Evolutionary conservation across 2,113 vertebrate species (phyloP).

Genomic region (Burhinus bistriatus): DNA sequence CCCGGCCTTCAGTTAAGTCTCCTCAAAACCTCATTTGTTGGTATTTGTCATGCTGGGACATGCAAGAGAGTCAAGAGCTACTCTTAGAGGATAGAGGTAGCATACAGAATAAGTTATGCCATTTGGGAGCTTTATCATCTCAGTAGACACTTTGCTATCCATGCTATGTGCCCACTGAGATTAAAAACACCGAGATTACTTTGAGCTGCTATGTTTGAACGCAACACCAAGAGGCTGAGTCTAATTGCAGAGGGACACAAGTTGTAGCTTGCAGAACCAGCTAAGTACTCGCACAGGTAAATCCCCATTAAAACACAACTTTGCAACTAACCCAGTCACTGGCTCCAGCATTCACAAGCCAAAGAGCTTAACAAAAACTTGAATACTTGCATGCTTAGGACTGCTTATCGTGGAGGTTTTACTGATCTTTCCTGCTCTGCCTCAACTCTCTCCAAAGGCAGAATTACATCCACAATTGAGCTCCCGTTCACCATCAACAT

Average conservation of each 20-base stretch:
- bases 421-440: neutral
- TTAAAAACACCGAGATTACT: neutral
- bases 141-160: neutral
- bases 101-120: neutral
- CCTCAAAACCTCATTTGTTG: neutral
- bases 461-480: neutral
- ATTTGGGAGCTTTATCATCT: neutral
- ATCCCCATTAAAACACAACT: neutral
- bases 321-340: neutral
- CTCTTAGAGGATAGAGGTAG: neutral
- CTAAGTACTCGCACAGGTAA: neutral
- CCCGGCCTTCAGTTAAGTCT: neutral
- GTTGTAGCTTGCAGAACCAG: neutral
- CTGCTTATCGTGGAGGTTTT: neutral
- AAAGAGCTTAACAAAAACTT: neutral
- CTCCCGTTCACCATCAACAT: fast-evolving
- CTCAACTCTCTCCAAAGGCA: neutral
- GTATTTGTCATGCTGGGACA: neutral
- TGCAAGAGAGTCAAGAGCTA: neutral
- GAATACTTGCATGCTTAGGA: neutral
- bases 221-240: neutral
- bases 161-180: neutral
- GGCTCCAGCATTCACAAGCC: neutral
- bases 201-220: neutral
- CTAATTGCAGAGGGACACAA: neutral